These are phyloP conservation scores for Poecilia gillii DNA, from an alignment of 2,797 vertebrate species.

Conservation along the genomic window DNA sequence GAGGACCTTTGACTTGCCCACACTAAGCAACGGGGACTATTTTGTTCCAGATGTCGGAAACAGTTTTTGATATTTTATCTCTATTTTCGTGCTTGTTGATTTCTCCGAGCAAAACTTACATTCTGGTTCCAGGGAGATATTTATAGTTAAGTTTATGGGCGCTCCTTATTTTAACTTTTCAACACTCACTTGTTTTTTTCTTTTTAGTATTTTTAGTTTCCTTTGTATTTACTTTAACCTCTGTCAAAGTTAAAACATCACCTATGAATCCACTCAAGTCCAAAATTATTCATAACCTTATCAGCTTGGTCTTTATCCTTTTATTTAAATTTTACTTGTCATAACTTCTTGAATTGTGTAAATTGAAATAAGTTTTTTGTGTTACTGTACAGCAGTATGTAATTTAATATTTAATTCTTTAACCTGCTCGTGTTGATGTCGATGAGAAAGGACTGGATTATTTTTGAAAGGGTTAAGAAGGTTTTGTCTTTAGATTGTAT, in stretches of 20 bases:
- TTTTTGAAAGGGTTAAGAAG: not conserved
- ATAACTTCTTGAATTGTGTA: not conserved
- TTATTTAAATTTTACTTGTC: not conserved
- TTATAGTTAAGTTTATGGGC: not conserved
- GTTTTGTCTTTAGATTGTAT: not conserved
- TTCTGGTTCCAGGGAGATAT: not conserved
- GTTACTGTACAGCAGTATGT: not conserved
- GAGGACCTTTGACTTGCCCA: conserved; percentile 21
- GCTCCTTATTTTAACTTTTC: not conserved
- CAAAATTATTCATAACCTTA: not conserved
- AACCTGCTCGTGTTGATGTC: no score
- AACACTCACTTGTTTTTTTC: not conserved
- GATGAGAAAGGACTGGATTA: no score
- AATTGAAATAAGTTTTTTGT: not conserved
- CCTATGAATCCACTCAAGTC: no score
- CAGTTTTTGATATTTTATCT: conserved; percentile 9
- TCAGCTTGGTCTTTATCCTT: not conserved
- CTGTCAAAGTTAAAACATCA: not conserved
- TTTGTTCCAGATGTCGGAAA: conserved; percentile 1
- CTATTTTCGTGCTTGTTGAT: not conserved
- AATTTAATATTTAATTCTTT: not conserved
- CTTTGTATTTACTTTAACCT: not conserved
- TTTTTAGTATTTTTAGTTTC: not conserved
- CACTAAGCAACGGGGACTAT: not conserved
- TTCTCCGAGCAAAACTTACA: not conserved